Conservation (phyloP, 2,888 invertebrate genomes). For the Drosophila diplacantha region DNA sequence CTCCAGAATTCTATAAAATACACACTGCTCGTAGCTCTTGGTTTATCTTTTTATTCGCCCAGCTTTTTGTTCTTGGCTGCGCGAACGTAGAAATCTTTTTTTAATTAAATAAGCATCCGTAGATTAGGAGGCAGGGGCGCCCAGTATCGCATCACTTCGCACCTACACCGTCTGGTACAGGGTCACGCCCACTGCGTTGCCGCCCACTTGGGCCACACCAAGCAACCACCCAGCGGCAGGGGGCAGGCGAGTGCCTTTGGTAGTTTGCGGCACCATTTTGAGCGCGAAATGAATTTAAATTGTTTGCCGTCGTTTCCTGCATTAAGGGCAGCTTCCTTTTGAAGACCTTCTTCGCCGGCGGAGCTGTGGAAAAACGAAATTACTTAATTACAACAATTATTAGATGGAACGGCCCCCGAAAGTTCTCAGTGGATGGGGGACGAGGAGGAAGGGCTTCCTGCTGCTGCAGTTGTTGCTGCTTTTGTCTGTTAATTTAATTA, state of each 20-base stretch:
- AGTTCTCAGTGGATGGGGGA: slow-evolving; percentile 40
- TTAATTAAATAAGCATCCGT: slow-evolving; percentile 69
- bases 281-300: slow-evolving; percentile 72
- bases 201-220: not conserved
- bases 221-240: slow-evolving; percentile 11
- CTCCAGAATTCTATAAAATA: slow-evolving; percentile 10
- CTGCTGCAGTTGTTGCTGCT: slow-evolving; percentile 26
- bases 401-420: slow-evolving; percentile 60
- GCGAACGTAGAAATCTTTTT: slow-evolving; percentile 57
- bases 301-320: slow-evolving; percentile 67
- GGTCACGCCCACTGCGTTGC: slow-evolving; percentile 32
- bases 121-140: slow-evolving; percentile 42
- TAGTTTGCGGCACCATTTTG: slow-evolving; percentile 71
- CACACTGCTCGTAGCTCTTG: not conserved
- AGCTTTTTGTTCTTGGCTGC: slow-evolving; percentile 27
- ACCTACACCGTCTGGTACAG: slow-evolving; percentile 49
- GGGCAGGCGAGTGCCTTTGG: slow-evolving; percentile 47
- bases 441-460: slow-evolving; percentile 10
- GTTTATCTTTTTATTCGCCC: slow-evolving; percentile 1
- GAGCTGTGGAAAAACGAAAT: slow-evolving; percentile 55
- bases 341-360: slow-evolving; percentile 21
- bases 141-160: slow-evolving; percentile 58
- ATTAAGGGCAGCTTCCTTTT: slow-evolving; percentile 59
- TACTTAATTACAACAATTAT: slow-evolving; percentile 76
- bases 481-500: slow-evolving; percentile 72